phyloP scores from a whole-genome alignment of 30 jellyfish, hydroid and myxozoan species.

The Hydractinia echinata region DNA sequence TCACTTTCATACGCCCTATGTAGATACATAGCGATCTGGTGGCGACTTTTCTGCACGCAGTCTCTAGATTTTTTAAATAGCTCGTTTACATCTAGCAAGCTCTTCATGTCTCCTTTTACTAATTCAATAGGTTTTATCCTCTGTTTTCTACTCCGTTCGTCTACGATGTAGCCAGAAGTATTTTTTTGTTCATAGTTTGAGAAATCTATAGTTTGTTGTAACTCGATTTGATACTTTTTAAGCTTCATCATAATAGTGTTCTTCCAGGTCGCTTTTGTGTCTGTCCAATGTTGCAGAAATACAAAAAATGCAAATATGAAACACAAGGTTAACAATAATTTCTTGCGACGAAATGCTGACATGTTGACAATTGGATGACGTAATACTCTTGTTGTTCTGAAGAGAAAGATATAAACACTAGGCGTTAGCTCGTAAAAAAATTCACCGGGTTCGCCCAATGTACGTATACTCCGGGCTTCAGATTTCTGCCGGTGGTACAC shows the following conservation, averaged over 20 bases:
- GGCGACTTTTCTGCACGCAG: conserved; percentile 43
- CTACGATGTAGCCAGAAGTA: not conserved
- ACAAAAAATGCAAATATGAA: not conserved
- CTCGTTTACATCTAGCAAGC: conserved; percentile 23
- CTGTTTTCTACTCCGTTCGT: not conserved
- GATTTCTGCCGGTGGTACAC: no score
- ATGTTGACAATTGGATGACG: not conserved
- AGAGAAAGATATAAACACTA: no score
- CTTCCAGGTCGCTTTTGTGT: conserved; percentile 5
- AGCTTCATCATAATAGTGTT: not conserved
- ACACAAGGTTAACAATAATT: not conserved
- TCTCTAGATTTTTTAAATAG: conserved; percentile 25
- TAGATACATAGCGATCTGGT: conserved; percentile 51
- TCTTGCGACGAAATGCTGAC: conserved; percentile 11
- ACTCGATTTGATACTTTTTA: conserved; percentile 15
- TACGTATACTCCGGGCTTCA: no score
- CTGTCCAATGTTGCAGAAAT: conserved; percentile 1
- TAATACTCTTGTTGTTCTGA: no score
- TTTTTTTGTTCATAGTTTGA: not conserved
- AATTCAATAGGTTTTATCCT: not conserved
- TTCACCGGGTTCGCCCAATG: no score
- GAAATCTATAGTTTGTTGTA: conserved; percentile 16
- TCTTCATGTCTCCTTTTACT: not conserved
- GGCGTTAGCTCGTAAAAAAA: no score
- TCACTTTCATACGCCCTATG: conserved; percentile 3